Evolutionary conservation across 2,797 vertebrate genomes (phyloP).

Genomic region (Rhynchotus rufescens): DNA sequence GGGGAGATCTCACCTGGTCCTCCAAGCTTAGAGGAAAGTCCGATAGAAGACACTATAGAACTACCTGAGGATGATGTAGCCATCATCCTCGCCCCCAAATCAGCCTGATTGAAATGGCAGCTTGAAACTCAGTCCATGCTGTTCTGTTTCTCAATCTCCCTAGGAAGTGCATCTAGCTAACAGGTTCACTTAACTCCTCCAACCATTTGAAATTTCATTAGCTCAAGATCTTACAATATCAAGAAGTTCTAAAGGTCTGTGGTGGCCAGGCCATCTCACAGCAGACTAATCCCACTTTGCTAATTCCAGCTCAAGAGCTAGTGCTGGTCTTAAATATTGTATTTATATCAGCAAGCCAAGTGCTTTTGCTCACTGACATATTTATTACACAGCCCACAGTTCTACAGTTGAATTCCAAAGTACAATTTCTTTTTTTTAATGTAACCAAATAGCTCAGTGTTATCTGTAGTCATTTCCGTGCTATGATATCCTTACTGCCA

Average conservation of each 20-base stretch:
- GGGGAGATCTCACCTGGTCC: neutral
- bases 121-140: neutral
- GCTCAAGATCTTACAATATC: neutral
- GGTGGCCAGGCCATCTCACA: neutral
- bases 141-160: neutral
- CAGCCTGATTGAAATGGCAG: neutral
- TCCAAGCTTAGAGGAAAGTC: neutral
- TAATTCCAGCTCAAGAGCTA: neutral
- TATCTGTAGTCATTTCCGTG: neutral
- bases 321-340: neutral
- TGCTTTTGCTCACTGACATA: neutral
- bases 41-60: neutral
- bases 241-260: neutral
- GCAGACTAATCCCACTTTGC: neutral
- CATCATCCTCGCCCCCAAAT: neutral
- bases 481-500: neutral
- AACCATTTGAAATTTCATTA: neutral
- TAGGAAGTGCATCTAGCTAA: neutral
- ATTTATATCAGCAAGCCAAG: neutral
- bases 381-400: neutral
- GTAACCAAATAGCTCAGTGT: neutral
- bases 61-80: neutral
- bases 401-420: neutral
- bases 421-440: neutral
- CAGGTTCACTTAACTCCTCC: neutral